A percentile compares a stretch with the other conserved stretches of the same genome.
Conservation (phyloP, 2,113 vertebrate species). For the Taurulus bubalis region DNA sequence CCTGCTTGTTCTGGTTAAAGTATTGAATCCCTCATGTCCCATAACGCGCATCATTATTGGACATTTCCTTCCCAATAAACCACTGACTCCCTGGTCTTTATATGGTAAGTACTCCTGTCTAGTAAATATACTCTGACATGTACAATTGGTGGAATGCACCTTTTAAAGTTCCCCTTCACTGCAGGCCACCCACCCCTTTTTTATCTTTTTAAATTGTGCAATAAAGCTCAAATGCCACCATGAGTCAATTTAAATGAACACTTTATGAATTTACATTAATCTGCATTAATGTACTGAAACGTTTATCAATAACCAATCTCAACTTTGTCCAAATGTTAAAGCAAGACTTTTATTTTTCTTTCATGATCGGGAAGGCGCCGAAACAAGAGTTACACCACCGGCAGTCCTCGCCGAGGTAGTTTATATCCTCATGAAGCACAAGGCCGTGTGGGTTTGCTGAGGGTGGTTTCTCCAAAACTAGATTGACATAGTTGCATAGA, state of each 20-base stretch:
- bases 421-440: slow-evolving; percentile 32
- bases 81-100: neutral
- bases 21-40: neutral
- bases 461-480: slow-evolving; percentile 39
- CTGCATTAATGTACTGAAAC: neutral
- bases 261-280: too few relatives aligned
- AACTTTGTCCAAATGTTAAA: neutral
- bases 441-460: slow-evolving; percentile 47
- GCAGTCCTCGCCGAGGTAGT: slow-evolving; percentile 30
- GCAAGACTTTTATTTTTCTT: neutral
- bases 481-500: slow-evolving; percentile 33
- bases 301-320: neutral
- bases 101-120: neutral
- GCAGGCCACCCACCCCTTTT: too few relatives aligned
- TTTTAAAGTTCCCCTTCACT: neutral
- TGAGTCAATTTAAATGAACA: neutral
- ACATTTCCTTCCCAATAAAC: neutral
- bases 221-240: neutral
- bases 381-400: slow-evolving; percentile 35
- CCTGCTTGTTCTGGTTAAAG: neutral
- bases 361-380: slow-evolving; percentile 11
- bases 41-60: neutral
- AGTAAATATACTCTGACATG: neutral
- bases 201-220: too few relatives aligned
- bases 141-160: neutral